A percentile compares a stretch with the other conserved stretches of the same genome.
phyloP scores from a whole-genome alignment of 1,140 invertebrate species.

The Chrysoperla carnea region DNA sequence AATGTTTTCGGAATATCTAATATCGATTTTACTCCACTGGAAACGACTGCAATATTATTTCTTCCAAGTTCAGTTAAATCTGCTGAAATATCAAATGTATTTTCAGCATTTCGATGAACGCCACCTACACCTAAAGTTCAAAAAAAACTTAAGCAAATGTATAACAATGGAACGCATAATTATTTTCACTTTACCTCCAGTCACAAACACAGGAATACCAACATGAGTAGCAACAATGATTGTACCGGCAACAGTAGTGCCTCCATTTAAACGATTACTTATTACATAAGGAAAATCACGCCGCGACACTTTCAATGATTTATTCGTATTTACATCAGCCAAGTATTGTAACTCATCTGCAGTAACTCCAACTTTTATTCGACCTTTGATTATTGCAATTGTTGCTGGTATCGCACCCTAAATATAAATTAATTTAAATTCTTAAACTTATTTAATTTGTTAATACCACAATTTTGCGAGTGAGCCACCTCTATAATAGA shows the following conservation, averaged over 20 bases:
- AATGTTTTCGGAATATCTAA: conserved; percentile 87
- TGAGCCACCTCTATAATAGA: no score
- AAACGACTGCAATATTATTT: conserved; percentile 78
- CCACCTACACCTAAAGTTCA: conserved; percentile 59
- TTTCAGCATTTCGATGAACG: conserved; percentile 77
- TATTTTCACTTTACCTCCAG: conserved; percentile 38
- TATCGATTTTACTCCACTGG: conserved; percentile 93
- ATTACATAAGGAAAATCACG: conserved; percentile 70
- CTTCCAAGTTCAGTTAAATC: conserved; percentile 82
- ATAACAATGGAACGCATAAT: not conserved
- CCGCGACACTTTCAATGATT: conserved; percentile 60
- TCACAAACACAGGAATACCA: conserved; percentile 87
- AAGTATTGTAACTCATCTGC: conserved; percentile 41
- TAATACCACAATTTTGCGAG: no score
- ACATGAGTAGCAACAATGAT: conserved; percentile 65
- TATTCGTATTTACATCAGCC: conserved; percentile 26
- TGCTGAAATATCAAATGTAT: conserved; percentile 82
- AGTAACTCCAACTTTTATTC: conserved; percentile 63
- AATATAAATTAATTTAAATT: conserved; percentile 7
- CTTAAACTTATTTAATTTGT: not conserved
- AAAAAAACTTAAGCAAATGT: conserved; percentile 1
- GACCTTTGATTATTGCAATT: conserved; percentile 73
- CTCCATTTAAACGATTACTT: conserved; percentile 59
- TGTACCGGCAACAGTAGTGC: conserved; percentile 93
- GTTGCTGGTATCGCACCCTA: conserved; percentile 88